Evolutionary conservation across 1,140 invertebrate genomes (phyloP).

Genomic region (Stegodyphus dumicola): DNA sequence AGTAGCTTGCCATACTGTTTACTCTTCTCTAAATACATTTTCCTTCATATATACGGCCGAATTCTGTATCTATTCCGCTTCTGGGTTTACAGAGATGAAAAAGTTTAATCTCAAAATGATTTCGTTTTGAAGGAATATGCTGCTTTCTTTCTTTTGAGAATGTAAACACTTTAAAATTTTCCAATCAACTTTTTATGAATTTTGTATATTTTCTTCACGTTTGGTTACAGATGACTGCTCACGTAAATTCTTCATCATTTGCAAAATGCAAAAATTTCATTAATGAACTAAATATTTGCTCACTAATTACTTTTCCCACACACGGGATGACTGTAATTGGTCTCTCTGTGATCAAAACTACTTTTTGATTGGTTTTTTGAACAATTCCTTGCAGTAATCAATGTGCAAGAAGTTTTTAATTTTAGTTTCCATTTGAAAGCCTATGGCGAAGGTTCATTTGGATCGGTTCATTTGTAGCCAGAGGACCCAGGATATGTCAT

Average conservation of each 20-base stretch:
- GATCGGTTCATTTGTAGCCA: no score
- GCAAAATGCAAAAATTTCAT: constrained; percentile 11
- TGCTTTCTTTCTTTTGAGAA: background rate
- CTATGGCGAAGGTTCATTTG: no score
- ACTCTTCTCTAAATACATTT: background rate
- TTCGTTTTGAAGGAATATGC: background rate
- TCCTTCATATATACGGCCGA: background rate
- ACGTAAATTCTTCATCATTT: background rate
- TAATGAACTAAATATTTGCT: background rate
- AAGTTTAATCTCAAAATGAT: background rate
- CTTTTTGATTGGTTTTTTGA: background rate
- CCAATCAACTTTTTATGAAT: background rate
- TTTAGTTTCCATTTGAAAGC: background rate
- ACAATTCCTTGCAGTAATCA: constrained; percentile 7
- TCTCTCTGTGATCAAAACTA: background rate
- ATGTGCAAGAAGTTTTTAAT: background rate
- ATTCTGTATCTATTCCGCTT: background rate
- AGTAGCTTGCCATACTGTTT: background rate
- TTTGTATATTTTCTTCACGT: background rate
- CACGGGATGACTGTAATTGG: background rate
- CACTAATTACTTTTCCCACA: background rate
- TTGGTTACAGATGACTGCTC: background rate
- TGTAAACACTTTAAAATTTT: background rate
- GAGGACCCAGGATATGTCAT: no score
- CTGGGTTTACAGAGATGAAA: background rate